Conservation (phyloP, 2,888 invertebrate genomes). For the Holacanthella duospinosa region DNA sequence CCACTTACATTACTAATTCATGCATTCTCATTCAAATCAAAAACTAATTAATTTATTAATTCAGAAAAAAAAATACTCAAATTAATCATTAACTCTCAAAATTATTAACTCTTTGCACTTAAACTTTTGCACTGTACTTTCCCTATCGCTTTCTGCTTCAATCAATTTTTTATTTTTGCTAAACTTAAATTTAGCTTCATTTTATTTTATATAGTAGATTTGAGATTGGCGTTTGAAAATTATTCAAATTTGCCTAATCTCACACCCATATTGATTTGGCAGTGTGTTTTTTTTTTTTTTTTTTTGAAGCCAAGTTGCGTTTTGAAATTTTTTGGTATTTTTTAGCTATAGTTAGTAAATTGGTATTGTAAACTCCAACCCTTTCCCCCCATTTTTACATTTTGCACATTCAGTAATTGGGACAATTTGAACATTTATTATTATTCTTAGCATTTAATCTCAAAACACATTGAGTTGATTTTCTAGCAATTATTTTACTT, state of each 20-base stretch:
- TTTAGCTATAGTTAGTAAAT: no score
- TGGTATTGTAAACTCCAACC: no score
- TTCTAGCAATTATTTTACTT: neutral
- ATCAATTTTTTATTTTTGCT: neutral
- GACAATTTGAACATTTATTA: neutral
- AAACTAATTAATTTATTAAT: neutral
- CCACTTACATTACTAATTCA: conserved; percentile 5
- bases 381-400: no score
- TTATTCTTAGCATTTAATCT: neutral
- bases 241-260: neutral
- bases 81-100: neutral
- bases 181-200: neutral
- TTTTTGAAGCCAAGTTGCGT: no score
- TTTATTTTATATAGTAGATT: neutral
- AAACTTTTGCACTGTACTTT: neutral
- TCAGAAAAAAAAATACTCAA: neutral
- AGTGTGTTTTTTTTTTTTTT: neutral
- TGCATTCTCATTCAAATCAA: conserved; percentile 12
- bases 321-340: no score
- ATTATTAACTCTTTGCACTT: neutral
- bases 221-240: neutral
- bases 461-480: neutral
- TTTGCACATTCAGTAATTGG: neutral
- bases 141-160: conserved; percentile 1
- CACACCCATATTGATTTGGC: neutral